Evolutionary conservation across 2,888 invertebrate genomes (phyloP), one percentile per base, ranked within the genome.

Genomic region (Synanthedon vespiformis): DNA sequence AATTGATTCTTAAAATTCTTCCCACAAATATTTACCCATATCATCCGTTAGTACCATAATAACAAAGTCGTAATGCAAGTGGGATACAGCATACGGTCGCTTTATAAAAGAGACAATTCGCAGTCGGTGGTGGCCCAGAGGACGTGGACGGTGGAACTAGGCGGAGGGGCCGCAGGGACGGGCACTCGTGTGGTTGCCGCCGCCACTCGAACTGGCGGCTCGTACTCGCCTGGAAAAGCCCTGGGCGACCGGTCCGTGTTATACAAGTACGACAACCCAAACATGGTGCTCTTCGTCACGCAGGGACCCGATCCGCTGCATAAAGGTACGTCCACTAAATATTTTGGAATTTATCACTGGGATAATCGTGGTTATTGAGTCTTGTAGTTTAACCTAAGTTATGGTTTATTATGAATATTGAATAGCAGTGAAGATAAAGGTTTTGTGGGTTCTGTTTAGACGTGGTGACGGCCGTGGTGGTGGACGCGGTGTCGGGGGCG

Each of bases 181-280:
- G 83, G 83, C 10, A 92, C 92, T 63, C 89, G 88, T 62, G 88
- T 95, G 47, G 89, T 91, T 51, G 88, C 89, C 2, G 80, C 92
- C 6, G 91, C 90, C 52, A 87, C 89, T 40, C 92, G 94, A 68
- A 90, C 91, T 64, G 80, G 89, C 8, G 84, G 88, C 59, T 95
- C 96, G 13, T 98, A 98, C 80, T 97, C 98, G 0, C 96, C 97
- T 73, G 99, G 99, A 22, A 91, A 97, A 60, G 98, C 98, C 51
- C 88, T 99, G 60, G 94, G 94, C 40, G 99, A 99, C 88, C 91
- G 99, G 57, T 96, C 96, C 63, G 99, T 99, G 52, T 91, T 99
- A 41, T 99, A 99, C 88, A 99, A 99, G 83, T 99, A 99, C 80
- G 91, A 95, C 62, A 99, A 99, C 89, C 99, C 99, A 34, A 99